These are phyloP conservation scores for Drosophila buzzatii DNA, from an alignment of 2,888 invertebrate genomes.

Conservation along the genomic window DNA sequence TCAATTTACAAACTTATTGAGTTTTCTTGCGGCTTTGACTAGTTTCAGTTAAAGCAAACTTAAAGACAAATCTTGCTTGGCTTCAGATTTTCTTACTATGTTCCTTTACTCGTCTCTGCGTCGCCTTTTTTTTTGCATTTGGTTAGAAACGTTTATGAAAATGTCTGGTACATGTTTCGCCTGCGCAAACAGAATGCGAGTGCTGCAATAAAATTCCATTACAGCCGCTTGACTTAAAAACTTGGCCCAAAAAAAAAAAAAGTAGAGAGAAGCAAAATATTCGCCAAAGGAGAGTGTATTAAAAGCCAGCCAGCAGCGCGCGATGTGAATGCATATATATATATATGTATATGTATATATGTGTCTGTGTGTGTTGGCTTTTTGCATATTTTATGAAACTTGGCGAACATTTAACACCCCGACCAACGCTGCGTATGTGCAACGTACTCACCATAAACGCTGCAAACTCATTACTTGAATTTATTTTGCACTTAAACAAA, in stretches of 20 bases:
- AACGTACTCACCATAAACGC: constrained; percentile 55
- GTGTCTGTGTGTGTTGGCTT: constrained; percentile 47
- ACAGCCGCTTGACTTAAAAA: constrained; percentile 73
- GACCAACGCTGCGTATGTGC: constrained; percentile 53
- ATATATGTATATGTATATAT: constrained; percentile 24
- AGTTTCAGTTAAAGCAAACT: constrained; percentile 44
- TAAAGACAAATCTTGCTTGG: constrained; percentile 32
- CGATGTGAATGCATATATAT: constrained; percentile 65
- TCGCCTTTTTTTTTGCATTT: constrained; percentile 11
- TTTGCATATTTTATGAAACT: constrained; percentile 80
- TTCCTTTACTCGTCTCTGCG: neutral
- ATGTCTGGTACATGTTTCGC: constrained; percentile 77
- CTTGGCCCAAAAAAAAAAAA: constrained; percentile 66
- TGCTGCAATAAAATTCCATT: constrained; percentile 79
- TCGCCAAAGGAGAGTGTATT: constrained; percentile 64
- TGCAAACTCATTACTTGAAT: constrained; percentile 80
- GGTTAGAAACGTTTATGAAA: constrained; percentile 65
- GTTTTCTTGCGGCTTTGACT: constrained; percentile 51
- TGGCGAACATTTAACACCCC: constrained; percentile 72
- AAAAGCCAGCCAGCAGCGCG: constrained; percentile 60
- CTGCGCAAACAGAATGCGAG: constrained; percentile 74
- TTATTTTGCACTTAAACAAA: constrained; percentile 81
- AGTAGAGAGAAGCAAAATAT: constrained; percentile 23
- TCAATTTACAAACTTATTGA: constrained; percentile 76
- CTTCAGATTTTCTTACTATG: constrained; percentile 13